Evolutionary conservation across 1,140 invertebrate species (phyloP).

Genomic region (Dendrolimus punctatus): DNA sequence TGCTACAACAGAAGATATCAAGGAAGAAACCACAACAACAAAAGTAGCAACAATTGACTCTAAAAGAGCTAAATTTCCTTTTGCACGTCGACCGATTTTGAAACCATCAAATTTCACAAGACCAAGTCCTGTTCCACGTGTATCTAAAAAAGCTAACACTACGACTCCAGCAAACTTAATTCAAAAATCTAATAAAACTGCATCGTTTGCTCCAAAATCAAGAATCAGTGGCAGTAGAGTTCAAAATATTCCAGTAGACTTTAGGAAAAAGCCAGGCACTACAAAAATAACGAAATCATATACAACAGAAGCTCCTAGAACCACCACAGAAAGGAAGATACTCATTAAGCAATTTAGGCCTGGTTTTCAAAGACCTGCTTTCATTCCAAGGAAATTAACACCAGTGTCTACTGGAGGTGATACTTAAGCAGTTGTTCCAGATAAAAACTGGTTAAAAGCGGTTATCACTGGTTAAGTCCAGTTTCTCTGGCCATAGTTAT

Average conservation of each 20-base stretch:
- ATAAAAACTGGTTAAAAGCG: conserved; percentile 7
- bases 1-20: conserved; percentile 29
- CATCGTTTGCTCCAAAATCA: conserved; percentile 45
- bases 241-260: conserved; percentile 62
- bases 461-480: conserved; percentile 16
- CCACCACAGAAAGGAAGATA: conserved; percentile 51
- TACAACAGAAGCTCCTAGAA: conserved; percentile 45
- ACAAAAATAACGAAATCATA: conserved; percentile 22
- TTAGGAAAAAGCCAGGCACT: conserved; percentile 34
- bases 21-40: conserved; percentile 41
- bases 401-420: conserved; percentile 36
- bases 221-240: conserved; percentile 43
- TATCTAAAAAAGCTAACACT: conserved; percentile 35
- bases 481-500: conserved; percentile 24
- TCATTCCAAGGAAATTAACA: conserved; percentile 46
- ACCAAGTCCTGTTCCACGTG: conserved; percentile 23
- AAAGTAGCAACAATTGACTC: conserved; percentile 45
- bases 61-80: conserved; percentile 57
- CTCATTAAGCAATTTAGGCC: conserved; percentile 55
- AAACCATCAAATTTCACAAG: conserved; percentile 45
- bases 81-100: conserved; percentile 47
- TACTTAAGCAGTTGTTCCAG: conserved; percentile 21
- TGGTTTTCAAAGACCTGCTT: conserved; percentile 43
- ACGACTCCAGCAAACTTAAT: conserved; percentile 29
- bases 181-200: conserved; percentile 53